These are phyloP conservation scores for Rhinogobio ventralis DNA, from an alignment of 2,797 vertebrate genomes.

Conservation along the genomic window DNA sequence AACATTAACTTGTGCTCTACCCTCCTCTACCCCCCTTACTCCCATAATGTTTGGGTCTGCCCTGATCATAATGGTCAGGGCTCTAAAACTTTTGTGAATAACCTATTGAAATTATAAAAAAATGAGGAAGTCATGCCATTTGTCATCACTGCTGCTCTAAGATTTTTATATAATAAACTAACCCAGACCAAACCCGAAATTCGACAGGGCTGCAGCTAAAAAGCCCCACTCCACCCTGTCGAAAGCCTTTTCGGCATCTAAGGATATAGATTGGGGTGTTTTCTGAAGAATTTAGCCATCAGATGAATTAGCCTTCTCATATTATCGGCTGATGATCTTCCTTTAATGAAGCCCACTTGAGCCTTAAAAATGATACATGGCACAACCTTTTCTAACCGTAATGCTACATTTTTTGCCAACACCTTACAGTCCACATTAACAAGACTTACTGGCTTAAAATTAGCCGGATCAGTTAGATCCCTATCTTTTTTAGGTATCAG, in stretches of 20 bases:
- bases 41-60: neutral
- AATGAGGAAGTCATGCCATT: neutral
- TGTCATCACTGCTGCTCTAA: neutral
- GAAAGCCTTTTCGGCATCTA: neutral
- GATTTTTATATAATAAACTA: neutral
- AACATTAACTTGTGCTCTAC: conserved; percentile 26
- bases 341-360: conserved; percentile 28
- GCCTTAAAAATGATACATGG: neutral
- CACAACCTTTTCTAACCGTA: neutral
- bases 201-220: neutral
- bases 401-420: neutral
- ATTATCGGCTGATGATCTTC: neutral
- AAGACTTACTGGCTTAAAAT: neutral
- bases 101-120: conserved; percentile 14
- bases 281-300: neutral
- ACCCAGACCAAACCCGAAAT: neutral
- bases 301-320: conserved; percentile 2
- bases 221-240: neutral
- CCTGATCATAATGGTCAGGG: conserved; percentile 17
- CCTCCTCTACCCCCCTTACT: neutral
- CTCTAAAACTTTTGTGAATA: conserved; percentile 25
- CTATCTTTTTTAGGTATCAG: conserved; percentile 8
- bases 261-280: neutral
- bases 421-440: conserved; percentile 23
- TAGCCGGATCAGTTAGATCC: neutral